Percentiles rank a stretch among this genome's conserved stretches.
phyloP scores from a whole-genome alignment of 2,888 invertebrate species.

The Eutolmus rufibarbis region DNA sequence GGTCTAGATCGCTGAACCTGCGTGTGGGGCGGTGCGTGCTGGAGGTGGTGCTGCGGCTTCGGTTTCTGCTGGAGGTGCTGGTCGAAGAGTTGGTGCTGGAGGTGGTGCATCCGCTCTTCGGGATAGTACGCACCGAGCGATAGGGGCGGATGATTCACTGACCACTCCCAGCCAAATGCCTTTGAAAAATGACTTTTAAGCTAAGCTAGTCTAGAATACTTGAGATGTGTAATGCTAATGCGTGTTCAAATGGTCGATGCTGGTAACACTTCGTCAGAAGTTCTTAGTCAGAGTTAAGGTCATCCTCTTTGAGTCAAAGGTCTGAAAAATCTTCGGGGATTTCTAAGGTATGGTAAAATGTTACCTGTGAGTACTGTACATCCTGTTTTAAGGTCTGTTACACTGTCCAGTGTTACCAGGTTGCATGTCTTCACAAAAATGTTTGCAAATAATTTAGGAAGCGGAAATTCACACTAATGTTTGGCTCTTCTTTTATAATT shows the following conservation, averaged over 20 bases:
- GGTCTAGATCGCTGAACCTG: background rate
- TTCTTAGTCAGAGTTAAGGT: background rate
- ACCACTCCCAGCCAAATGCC: conserved; percentile 53
- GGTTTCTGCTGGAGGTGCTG: conserved; percentile 13
- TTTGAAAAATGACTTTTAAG: conserved; percentile 48
- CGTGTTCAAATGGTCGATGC: background rate
- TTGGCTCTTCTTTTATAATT: conserved; percentile 48
- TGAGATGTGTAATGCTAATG: background rate
- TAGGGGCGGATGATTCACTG: conserved; percentile 52
- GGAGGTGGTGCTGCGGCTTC: background rate
- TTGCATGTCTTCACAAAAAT: background rate
- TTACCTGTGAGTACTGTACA: background rate
- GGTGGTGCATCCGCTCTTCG: conserved; percentile 41
- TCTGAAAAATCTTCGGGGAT: background rate
- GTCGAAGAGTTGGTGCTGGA: background rate
- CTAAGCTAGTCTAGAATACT: conserved; percentile 43
- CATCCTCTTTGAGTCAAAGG: background rate
- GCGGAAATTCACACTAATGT: conserved; percentile 49
- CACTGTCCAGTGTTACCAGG: conserved; percentile 35
- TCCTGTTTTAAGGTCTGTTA: background rate
- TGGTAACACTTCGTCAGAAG: conserved; percentile 38
- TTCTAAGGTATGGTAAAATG: background rate
- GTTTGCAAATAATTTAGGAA: conserved; percentile 6
- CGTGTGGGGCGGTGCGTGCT: background rate
- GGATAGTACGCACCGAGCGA: conserved; percentile 46